Evolutionary conservation across 2,113 vertebrate genomes (phyloP), one percentile per base, ranked within the genome.

Genomic region (Micronycteris hirsuta): DNA sequence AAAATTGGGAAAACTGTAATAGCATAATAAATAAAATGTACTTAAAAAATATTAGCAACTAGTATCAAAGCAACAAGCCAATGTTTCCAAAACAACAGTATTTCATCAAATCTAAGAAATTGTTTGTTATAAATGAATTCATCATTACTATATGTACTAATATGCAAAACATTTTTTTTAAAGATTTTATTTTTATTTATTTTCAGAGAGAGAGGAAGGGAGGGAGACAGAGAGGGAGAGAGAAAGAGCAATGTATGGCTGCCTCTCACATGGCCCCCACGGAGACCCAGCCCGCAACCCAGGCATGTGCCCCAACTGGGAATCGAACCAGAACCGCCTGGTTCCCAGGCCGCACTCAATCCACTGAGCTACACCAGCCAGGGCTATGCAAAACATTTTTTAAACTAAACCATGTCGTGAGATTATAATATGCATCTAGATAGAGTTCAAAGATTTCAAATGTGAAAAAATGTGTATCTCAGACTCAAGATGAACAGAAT

Each of bases 371-470:
- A n/a, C n/a, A n/a, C n/a, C n/a, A n/a, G n/a, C n/a, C n/a, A n/a
- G n/a, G n/a, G n/a, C n/a, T 9, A 17, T 74, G 7, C 49, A 77
- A 78, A 85, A 82, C 28, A 31, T 24, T n/a, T 68, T 85, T 71
- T 49, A 47, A 91, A 89, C 58, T 76, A 71, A 93, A 82, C 19
- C 16, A 88, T 61, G 3, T 61, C 26, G 89, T 20, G 63, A 4
- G 43, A 74, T 70, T 61, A 54, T 68, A 90, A 89, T 36, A 81
- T 54, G 3, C 14, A 76, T n/a, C 63, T 68, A 93, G 49, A 85
- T 26, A 86, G 20, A 70, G 80, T 92, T 76, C 36, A 88, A 56
- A 84, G 63, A 58, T 92, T 45, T 71, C n/a, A 92, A 95, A 93
- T 81, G 12, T 91, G 28, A 38, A n/a, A 47, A 83, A 56, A 47